Evolutionary conservation across 2,797 vertebrate species (phyloP).

Genomic region (Paratrypauchen microcephalus): DNA sequence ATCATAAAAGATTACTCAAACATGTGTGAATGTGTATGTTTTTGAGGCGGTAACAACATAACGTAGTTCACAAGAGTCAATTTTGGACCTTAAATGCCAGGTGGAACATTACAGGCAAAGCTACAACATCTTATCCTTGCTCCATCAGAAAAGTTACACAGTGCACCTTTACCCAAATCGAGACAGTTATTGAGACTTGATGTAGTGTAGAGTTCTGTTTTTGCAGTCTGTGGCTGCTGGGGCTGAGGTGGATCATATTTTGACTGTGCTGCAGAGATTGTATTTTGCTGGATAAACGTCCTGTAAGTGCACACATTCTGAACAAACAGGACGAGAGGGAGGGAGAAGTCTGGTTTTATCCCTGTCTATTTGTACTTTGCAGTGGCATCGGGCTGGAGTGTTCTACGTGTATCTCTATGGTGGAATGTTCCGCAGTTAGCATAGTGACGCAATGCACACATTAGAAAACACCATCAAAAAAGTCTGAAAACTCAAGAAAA

Average conservation of each 20-base stretch:
- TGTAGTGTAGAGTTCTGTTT: not conserved
- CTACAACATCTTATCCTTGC: conserved; percentile 18
- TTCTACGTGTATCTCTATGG: too few species aligned
- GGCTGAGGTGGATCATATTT: conserved; percentile 53
- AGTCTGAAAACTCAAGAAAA: too few species aligned
- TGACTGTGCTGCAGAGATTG: conserved; percentile 41
- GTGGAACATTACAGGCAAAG: conserved; percentile 38
- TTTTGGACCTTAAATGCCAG: not conserved
- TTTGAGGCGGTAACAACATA: too few species aligned
- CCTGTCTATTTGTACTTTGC: too few species aligned
- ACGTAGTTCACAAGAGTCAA: too few species aligned
- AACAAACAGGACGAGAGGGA: conserved; percentile 36
- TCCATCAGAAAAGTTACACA: not conserved
- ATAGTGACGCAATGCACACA: too few species aligned
- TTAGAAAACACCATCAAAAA: too few species aligned
- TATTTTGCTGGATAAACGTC: conserved; percentile 46
- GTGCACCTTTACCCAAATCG: not conserved
- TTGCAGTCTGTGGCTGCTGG: conserved; percentile 29
- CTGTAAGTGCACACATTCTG: conserved; percentile 55
- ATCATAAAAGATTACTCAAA: too few species aligned
- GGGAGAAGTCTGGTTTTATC: not conserved
- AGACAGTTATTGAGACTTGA: not conserved
- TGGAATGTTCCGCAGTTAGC: too few species aligned
- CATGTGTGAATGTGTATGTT: too few species aligned
- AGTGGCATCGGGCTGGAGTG: too few species aligned